Conservation (phyloP, 2,113 vertebrate genomes). For the Tonatia bakeri region DNA sequence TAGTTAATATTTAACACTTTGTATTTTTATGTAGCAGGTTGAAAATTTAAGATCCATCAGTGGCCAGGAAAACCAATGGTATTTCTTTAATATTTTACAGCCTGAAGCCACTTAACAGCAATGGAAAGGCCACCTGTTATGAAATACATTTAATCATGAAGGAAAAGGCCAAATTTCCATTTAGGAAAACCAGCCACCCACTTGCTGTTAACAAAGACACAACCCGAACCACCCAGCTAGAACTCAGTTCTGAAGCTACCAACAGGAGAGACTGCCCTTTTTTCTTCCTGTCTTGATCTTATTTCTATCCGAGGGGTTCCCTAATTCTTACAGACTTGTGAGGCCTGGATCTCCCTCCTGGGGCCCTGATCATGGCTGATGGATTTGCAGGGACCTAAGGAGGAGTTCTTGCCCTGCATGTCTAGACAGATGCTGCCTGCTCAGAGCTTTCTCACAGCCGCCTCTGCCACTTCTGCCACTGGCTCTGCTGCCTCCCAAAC, state of each 20-base stretch:
- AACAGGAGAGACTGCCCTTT: background rate
- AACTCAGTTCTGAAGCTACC: background rate
- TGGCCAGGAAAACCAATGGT: constrained; percentile 56
- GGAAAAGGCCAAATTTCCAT: constrained; percentile 37
- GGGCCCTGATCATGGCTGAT: fast-evolving
- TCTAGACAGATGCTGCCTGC: background rate
- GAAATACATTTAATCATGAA: constrained; percentile 67
- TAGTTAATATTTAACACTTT: constrained; percentile 74
- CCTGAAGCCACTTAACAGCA: constrained; percentile 79
- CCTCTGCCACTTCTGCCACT: background rate
- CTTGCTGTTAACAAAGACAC: background rate
- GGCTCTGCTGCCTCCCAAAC: background rate
- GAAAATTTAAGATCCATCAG: constrained; percentile 63
- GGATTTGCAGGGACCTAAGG: fast-evolving
- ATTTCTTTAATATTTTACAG: constrained; percentile 81
- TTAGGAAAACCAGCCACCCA: background rate
- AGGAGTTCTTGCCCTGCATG: fast-evolving
- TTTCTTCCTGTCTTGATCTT: background rate
- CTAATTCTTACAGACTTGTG: background rate
- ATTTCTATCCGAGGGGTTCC: background rate
- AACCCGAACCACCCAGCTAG: background rate
- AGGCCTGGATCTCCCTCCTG: fast-evolving
- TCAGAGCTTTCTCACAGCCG: background rate
- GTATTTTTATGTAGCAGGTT: constrained; percentile 47
- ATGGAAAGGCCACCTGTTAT: constrained; percentile 70